Conservation (phyloP, 2,888 invertebrate genomes). For the Parnassius mnemosyne region DNA sequence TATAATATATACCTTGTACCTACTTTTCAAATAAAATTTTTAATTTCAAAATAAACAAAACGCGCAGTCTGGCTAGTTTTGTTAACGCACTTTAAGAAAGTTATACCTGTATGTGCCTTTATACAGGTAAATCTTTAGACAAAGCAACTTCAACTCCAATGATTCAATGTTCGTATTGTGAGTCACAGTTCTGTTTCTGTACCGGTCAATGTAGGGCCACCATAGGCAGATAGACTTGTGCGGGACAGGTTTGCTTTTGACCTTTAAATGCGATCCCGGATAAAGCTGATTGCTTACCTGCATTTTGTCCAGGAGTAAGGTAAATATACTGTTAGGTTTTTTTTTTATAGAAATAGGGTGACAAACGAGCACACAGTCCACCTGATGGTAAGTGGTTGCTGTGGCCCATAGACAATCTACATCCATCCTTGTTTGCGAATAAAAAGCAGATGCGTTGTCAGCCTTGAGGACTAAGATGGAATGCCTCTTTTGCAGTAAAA, state of each 20-base stretch:
- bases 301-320: neutral
- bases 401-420: too few species aligned
- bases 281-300: neutral
- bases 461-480: too few species aligned
- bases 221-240: constrained; percentile 30
- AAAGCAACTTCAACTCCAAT: constrained; percentile 36
- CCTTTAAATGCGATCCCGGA: neutral
- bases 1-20: too few species aligned
- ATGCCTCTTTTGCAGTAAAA: too few species aligned
- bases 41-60: too few species aligned
- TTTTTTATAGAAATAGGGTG: too few species aligned
- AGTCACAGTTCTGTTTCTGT: constrained; percentile 35
- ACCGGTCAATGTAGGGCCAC: constrained; percentile 36
- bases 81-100: constrained; percentile 5
- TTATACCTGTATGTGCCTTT: neutral
- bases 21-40: too few species aligned
- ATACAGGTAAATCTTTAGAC: constrained; percentile 18
- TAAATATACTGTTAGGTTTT: neutral
- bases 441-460: too few species aligned
- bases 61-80: neutral
- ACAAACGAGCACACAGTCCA: too few species aligned
- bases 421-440: too few species aligned
- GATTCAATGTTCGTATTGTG: constrained; percentile 43
- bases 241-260: constrained; percentile 1
- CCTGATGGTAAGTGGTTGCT: too few species aligned